phyloP scores from a whole-genome alignment of 1,140 invertebrate species.

The Latrodectus geometricus region DNA sequence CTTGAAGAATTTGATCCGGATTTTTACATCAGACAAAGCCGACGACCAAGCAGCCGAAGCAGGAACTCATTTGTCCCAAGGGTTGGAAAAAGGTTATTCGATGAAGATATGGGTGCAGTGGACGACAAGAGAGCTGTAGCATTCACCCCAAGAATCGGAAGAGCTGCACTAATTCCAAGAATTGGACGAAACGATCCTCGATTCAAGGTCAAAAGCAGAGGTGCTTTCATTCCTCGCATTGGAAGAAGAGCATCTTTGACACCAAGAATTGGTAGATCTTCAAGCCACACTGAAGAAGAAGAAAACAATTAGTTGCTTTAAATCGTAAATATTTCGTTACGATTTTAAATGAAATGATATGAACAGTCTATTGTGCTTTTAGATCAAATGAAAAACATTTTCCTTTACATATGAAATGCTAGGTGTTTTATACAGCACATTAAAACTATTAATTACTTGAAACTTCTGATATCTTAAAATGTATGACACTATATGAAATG shows the following conservation, averaged over 20 bases:
- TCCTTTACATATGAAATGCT: not conserved
- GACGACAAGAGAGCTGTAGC: slow-evolving; percentile 24
- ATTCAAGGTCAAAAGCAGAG: slow-evolving; percentile 39
- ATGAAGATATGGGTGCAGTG: not conserved
- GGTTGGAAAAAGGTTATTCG: slow-evolving; percentile 48
- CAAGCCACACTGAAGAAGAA: not conserved
- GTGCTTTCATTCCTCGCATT: slow-evolving; percentile 59
- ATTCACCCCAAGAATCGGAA: slow-evolving; percentile 59
- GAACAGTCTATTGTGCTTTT: not conserved
- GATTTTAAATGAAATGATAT: not conserved
- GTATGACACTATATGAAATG: not conserved
- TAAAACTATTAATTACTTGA: not conserved
- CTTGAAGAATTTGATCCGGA: slow-evolving; percentile 25
- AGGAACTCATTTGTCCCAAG: slow-evolving; percentile 50
- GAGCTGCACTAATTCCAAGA: slow-evolving; percentile 50
- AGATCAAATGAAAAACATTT: not conserved
- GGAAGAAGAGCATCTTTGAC: slow-evolving; percentile 29
- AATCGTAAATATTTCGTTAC: not conserved
- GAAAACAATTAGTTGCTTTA: not conserved
- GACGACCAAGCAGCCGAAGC: slow-evolving; percentile 17
- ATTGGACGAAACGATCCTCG: slow-evolving; percentile 40
- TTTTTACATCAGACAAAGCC: not conserved
- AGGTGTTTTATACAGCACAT: not conserved
- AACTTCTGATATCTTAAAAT: not conserved
- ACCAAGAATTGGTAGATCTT: slow-evolving; percentile 46